These are phyloP conservation scores for Upupa epops DNA, from an alignment of 2,113 vertebrate genomes.

Conservation along the genomic window DNA sequence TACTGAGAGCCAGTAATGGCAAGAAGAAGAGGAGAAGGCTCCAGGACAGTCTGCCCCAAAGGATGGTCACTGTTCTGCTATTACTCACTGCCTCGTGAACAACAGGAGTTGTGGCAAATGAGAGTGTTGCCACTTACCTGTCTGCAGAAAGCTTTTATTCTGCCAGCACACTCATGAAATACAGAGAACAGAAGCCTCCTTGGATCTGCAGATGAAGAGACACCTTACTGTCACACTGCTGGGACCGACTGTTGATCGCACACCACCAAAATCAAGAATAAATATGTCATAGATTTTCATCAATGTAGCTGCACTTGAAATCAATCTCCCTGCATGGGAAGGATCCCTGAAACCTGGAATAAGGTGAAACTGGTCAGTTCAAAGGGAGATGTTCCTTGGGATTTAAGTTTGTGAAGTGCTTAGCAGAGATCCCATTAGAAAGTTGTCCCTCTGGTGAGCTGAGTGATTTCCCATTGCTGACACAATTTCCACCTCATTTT, in stretches of 20 bases:
- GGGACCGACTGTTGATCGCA: not conserved
- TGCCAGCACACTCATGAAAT: not conserved
- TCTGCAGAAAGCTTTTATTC: slow-evolving; percentile 6
- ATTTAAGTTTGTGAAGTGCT: not conserved
- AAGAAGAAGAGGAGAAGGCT: not conserved
- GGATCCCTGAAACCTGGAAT: not conserved
- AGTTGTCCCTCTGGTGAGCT: not conserved
- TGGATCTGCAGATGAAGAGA: not conserved
- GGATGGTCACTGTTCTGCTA: not conserved
- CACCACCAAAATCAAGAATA: not conserved
- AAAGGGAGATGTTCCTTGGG: not conserved
- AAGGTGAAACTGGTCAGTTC: not conserved
- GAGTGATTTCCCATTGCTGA: not conserved
- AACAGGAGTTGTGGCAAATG: not conserved
- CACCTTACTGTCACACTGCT: not conserved
- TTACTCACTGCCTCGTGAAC: not conserved
- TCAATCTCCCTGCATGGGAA: not conserved
- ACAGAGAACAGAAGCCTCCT: not conserved
- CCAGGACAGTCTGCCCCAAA: not conserved
- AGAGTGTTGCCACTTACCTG: not conserved
- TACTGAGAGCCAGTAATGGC: not conserved
- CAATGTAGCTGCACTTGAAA: not conserved
- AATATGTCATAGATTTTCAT: not conserved
- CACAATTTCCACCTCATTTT: slow-evolving; percentile 2
- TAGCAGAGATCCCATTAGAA: not conserved